Evolutionary conservation across 2,797 vertebrate genomes (phyloP).

Genomic region (Spheniscus humboldti): DNA sequence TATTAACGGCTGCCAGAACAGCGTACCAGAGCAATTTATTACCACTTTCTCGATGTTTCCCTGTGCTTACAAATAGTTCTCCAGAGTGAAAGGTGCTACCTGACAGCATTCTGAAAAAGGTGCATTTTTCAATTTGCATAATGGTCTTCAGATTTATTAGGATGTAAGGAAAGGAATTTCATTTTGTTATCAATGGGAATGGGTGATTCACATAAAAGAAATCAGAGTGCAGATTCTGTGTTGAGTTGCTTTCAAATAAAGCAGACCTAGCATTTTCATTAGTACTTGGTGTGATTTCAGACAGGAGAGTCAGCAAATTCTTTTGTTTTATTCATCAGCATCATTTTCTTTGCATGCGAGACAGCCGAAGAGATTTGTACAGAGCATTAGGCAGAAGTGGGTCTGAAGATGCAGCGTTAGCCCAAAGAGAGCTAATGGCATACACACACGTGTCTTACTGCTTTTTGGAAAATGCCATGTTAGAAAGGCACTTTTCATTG

Average conservation of each 20-base stretch:
- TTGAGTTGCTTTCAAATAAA: conserved; percentile 2
- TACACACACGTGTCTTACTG: not conserved
- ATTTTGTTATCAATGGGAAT: conserved; percentile 48
- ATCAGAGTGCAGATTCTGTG: not conserved
- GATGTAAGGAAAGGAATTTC: conserved; percentile 54
- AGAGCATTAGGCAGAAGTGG: not conserved
- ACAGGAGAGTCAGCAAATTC: conserved; percentile 5
- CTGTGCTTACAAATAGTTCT: conserved; percentile 76
- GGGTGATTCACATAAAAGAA: conserved; percentile 49
- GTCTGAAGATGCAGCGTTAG: not conserved
- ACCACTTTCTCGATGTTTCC: conserved; percentile 75
- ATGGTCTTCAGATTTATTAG: conserved; percentile 65
- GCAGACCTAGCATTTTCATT: conserved; percentile 7
- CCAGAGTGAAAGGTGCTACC: conserved; percentile 72
- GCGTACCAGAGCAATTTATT: conserved; percentile 75
- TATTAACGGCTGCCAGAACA: conserved; percentile 80
- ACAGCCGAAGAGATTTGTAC: not conserved
- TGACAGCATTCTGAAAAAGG: conserved; percentile 67
- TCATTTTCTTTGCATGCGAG: not conserved
- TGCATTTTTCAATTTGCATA: conserved; percentile 75
- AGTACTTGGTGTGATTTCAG: not conserved
- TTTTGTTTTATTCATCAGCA: conserved; percentile 34
- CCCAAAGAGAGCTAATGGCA: not conserved
- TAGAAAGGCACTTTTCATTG: not conserved
- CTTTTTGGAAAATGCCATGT: not conserved